phyloP scores from a whole-genome alignment of 2,113 vertebrate species.

The Apeltes quadracus region DNA sequence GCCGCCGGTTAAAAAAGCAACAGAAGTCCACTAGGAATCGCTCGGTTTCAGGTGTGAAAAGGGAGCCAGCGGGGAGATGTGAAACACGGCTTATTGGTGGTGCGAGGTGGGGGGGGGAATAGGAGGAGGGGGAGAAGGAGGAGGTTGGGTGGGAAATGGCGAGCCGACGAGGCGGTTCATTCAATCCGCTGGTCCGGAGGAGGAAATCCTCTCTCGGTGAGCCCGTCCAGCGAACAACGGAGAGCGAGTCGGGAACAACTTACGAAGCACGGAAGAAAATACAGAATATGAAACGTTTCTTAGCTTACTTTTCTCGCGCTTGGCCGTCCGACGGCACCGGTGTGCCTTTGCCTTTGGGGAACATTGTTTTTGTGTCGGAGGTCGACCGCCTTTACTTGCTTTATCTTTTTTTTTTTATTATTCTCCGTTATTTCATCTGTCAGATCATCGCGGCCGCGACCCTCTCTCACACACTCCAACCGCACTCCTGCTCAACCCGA shows the following conservation, averaged over 20 bases:
- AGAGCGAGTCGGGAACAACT: conserved; percentile 52
- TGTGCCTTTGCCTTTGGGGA: conserved; percentile 96
- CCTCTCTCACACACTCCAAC: conserved; percentile 86
- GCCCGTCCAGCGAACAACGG: conserved; percentile 75
- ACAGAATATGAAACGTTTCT: conserved; percentile 52
- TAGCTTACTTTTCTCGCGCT: conserved; percentile 94
- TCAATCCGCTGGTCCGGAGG: background rate
- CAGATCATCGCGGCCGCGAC: conserved; percentile 88
- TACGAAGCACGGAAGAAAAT: conserved; percentile 50
- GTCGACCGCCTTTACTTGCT: conserved; percentile 75
- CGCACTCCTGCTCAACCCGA: conserved; percentile 76
- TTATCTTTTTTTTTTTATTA: conserved; percentile 54
- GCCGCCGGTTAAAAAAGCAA: conserved; percentile 8
- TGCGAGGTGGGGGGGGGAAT: too few relatives aligned
- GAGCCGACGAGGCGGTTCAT: conserved; percentile 4
- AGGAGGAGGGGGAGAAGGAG: background rate
- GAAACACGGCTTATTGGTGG: too few relatives aligned
- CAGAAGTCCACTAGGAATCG: conserved; percentile 1
- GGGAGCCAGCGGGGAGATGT: background rate
- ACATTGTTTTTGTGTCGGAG: conserved; percentile 85
- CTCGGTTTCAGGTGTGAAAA: background rate
- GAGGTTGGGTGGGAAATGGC: background rate
- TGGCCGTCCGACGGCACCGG: conserved; percentile 96
- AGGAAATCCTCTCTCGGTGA: background rate
- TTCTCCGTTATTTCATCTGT: conserved; percentile 87